These are phyloP conservation scores for Eonycteris spelaea DNA, from an alignment of 2,113 vertebrate genomes.

Conservation along the genomic window DNA sequence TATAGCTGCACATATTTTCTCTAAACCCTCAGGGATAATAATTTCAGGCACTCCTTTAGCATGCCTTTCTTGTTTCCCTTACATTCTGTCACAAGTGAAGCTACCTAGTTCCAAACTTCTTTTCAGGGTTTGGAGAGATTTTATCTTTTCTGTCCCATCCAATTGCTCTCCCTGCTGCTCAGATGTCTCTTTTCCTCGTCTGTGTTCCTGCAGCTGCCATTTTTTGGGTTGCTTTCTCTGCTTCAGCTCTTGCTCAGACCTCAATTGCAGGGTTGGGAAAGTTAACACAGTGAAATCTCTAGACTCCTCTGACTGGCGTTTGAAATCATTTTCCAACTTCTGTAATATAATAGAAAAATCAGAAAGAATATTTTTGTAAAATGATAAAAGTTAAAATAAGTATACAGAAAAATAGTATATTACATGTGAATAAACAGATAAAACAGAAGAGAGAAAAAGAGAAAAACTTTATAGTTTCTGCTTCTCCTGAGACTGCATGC, in stretches of 20 bases:
- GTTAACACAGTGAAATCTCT: not conserved
- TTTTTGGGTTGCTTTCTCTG: not conserved
- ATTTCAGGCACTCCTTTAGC: slow-evolving; percentile 10
- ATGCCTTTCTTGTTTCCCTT: not conserved
- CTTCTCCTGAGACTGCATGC: not conserved
- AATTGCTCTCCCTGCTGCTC: not conserved
- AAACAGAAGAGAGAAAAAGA: not conserved
- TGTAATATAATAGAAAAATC: not conserved
- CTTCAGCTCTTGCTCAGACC: not conserved
- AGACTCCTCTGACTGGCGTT: not conserved
- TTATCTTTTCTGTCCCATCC: not conserved
- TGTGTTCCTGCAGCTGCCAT: not conserved
- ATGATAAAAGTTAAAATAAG: not conserved
- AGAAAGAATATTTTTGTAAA: not conserved
- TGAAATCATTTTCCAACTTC: not conserved
- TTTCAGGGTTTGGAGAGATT: not conserved
- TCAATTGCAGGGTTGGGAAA: not conserved
- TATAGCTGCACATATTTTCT: slow-evolving; percentile 29
- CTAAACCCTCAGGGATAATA: not conserved
- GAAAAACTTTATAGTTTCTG: not conserved
- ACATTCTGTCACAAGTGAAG: slow-evolving; percentile 5
- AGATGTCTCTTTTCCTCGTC: not conserved
- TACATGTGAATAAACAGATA: not conserved
- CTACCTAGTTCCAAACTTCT: slow-evolving; percentile 19
- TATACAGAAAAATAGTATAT: not conserved